Conservation (phyloP, 2,113 vertebrate genomes). For the Apaloderma vittatum region DNA sequence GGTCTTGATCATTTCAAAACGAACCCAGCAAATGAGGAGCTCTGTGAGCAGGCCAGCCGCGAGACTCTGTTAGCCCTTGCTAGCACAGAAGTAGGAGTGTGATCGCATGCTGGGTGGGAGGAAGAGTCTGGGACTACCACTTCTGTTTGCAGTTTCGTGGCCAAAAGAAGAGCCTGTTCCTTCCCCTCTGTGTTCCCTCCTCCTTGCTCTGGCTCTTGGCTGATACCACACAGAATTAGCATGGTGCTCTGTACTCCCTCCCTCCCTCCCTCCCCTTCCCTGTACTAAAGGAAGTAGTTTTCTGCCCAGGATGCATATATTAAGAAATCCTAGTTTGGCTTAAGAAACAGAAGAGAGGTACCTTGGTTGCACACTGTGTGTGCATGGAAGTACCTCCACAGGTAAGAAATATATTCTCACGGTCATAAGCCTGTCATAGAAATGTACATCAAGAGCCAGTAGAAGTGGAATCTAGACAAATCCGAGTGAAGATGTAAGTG, state of each 20-base stretch:
- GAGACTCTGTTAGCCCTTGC: neutral
- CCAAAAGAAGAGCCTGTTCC: neutral
- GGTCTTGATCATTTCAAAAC: neutral
- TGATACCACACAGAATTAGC: constrained; percentile 10
- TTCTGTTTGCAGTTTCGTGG: constrained; percentile 49
- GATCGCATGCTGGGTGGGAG: neutral
- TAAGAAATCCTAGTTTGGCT: neutral
- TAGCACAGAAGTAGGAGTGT: neutral
- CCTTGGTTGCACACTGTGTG: neutral
- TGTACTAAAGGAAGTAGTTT: neutral
- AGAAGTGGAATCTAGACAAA: neutral
- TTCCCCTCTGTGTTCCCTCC: constrained; percentile 21
- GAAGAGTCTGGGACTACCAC: constrained; percentile 26
- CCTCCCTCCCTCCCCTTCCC: constrained; percentile 1
- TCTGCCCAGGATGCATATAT: neutral
- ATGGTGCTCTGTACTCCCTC: neutral
- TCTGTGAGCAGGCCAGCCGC: neutral
- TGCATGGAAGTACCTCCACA: neutral
- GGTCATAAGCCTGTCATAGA: neutral
- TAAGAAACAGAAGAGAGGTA: neutral
- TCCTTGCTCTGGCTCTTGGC: neutral
- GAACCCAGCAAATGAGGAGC: neutral
- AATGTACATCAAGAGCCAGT: neutral
- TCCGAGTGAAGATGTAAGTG: neutral
- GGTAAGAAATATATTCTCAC: neutral